Conservation (phyloP, 2,888 invertebrate genomes). For the Caenorhabditis macrosperma region DNA sequence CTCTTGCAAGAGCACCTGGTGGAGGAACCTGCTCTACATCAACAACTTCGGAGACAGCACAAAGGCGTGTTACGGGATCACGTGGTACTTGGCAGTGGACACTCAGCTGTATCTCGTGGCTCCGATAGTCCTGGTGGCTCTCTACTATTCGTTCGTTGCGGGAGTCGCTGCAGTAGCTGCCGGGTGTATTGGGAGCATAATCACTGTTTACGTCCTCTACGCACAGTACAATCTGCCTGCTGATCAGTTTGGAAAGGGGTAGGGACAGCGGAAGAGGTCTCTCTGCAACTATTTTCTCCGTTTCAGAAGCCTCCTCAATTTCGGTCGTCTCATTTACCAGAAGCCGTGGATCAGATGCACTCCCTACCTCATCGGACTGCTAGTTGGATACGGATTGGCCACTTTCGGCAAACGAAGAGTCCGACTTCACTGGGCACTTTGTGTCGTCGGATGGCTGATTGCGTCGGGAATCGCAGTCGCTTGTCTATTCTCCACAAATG, state of each 20-base stretch:
- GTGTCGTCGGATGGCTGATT: slow-evolving; percentile 30
- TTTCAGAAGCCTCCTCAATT: slow-evolving; percentile 20
- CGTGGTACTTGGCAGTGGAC: slow-evolving; percentile 63
- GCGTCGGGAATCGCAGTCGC: slow-evolving; percentile 40
- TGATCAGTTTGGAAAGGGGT: slow-evolving; percentile 49
- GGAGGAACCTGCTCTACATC: slow-evolving; percentile 64
- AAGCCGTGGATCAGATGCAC: slow-evolving; percentile 81
- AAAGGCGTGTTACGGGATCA: slow-evolving; percentile 56
- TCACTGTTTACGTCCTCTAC: slow-evolving; percentile 41
- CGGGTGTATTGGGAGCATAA: slow-evolving; percentile 44
- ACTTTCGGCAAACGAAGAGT: slow-evolving; percentile 45
- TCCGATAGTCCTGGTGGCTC: slow-evolving; percentile 49
- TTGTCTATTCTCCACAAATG: slow-evolving; percentile 47
- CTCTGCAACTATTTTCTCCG: not conserved
- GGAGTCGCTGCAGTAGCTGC: slow-evolving; percentile 11
- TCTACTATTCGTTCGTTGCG: slow-evolving; percentile 30
- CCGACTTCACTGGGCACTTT: slow-evolving; percentile 28
- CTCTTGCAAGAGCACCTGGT: slow-evolving; percentile 55
- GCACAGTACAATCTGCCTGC: slow-evolving; percentile 37
- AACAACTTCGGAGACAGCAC: slow-evolving; percentile 59
- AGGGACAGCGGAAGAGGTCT: not conserved
- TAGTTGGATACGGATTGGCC: slow-evolving; percentile 80
- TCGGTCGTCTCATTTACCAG: slow-evolving; percentile 72
- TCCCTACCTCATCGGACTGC: slow-evolving; percentile 80
- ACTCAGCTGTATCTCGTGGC: slow-evolving; percentile 54